Evolutionary conservation across 2,888 invertebrate genomes (phyloP), one percentile per base, ranked within the genome.

Genomic region (Pristionchus mayeri): DNA sequence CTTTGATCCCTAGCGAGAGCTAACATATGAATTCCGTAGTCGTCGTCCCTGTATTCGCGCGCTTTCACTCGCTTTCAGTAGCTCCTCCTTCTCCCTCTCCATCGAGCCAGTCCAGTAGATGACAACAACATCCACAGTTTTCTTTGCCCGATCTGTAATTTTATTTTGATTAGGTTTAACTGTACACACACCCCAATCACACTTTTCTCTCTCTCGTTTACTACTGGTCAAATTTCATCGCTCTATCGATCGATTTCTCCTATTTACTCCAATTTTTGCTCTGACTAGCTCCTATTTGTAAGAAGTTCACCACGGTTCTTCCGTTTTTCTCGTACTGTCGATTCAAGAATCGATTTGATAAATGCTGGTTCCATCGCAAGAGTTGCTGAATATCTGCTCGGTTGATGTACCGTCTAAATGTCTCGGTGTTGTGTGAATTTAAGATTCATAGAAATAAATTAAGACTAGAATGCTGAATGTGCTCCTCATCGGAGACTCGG

Each of bases 391-490:
- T 63, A 18, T 18, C 21, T 37, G 21, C 27, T 34, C 34, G 30
- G 27, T 60, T 60, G 60, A 24, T 60, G 9, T 60, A 63, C 34
- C 63, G 60, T 30, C 44, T 44, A 9, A 44, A 44, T n/a, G n/a
- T n/a, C n/a, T n/a, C n/a, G n/a, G n/a, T n/a, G n/a, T n/a, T n/a
- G n/a, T n/a, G n/a, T n/a, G n/a, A n/a, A n/a, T n/a, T n/a, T n/a
- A n/a, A n/a, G n/a, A n/a, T n/a, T n/a, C n/a, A n/a, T n/a, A n/a
- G n/a, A n/a, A n/a, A n/a, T n/a, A n/a, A n/a, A n/a, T n/a, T n/a
- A n/a, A n/a, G n/a, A n/a, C n/a, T n/a, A n/a, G n/a, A n/a, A n/a
- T 95, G 85, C 95, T 95, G 93, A 95, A 95, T 91, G 92, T 95
- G 85, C 93, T 95, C 86, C 91, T 95, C 50, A 95, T 95, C 89